Conservation (phyloP, 2,113 vertebrate species). For the Pachypanchax playfairii region DNA sequence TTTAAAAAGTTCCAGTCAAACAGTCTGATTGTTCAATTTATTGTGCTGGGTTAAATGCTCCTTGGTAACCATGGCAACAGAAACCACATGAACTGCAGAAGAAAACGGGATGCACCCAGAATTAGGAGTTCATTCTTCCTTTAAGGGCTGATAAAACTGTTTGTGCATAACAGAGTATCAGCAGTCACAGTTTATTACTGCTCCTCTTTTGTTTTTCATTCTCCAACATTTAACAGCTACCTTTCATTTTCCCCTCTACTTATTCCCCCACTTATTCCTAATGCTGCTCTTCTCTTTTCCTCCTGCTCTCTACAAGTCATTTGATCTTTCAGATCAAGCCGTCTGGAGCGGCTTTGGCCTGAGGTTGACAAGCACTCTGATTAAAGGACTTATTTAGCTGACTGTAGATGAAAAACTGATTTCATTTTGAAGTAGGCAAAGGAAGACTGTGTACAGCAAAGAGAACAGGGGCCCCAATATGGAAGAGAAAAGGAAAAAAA, state of each 20-base stretch:
- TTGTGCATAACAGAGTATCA: too few relatives aligned
- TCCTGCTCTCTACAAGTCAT: slow-evolving; percentile 53
- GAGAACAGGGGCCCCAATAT: slow-evolving; percentile 34
- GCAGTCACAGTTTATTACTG: too few relatives aligned
- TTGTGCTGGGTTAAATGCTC: too few relatives aligned
- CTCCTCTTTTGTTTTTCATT: too few relatives aligned
- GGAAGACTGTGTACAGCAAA: slow-evolving; percentile 50
- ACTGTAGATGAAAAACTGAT: slow-evolving; percentile 63
- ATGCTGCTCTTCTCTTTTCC: slow-evolving; percentile 17
- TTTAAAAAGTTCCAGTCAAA: too few relatives aligned
- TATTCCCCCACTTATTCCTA: slow-evolving; percentile 26
- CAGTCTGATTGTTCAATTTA: too few relatives aligned
- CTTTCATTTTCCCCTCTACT: background rate
- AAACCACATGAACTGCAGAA: too few relatives aligned
- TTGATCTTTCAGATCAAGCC: slow-evolving; percentile 68
- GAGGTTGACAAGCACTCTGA: slow-evolving; percentile 72
- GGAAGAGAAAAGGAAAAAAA: slow-evolving; percentile 24
- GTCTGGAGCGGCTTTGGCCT: slow-evolving; percentile 54
- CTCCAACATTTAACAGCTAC: too few relatives aligned
- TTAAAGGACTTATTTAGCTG: slow-evolving; percentile 75
- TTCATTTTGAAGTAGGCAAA: slow-evolving; percentile 61
- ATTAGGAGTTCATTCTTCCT: background rate
- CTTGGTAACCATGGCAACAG: too few relatives aligned
- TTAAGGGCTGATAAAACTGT: background rate
- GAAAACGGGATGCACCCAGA: too few relatives aligned